These are phyloP conservation scores for Icerya purchasi DNA, from an alignment of 2,888 invertebrate species.

Conservation along the genomic window DNA sequence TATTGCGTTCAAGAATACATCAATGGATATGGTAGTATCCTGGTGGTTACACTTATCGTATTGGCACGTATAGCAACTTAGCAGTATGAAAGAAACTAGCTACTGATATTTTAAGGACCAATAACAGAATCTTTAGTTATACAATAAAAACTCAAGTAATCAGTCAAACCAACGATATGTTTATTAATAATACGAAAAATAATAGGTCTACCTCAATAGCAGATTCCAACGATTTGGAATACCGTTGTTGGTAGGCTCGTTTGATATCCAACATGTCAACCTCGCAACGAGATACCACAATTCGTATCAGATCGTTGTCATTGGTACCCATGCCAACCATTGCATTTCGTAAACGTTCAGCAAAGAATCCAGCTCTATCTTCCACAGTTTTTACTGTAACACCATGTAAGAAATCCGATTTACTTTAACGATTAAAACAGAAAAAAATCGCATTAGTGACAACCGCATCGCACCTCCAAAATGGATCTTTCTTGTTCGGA, in stretches of 20 bases:
- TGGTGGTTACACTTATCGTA: no score
- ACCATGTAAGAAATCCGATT: no score
- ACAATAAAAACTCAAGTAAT: not conserved
- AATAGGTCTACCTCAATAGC: conserved; percentile 39
- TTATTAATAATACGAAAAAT: not conserved
- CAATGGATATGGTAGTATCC: no score
- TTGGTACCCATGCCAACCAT: conserved; percentile 82
- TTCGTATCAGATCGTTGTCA: conserved; percentile 62
- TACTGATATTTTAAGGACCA: not conserved
- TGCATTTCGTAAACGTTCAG: conserved; percentile 60
- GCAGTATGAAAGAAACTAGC: no score
- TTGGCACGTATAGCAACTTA: no score
- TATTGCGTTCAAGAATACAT: no score
- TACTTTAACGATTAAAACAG: no score
- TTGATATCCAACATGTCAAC: conserved; percentile 71
- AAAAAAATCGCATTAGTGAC: no score
- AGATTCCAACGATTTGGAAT: conserved; percentile 52
- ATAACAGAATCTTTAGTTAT: not conserved
- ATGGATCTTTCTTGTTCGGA: no score
- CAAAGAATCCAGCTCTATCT: conserved; percentile 63
- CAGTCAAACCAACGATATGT: no score
- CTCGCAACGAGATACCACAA: conserved; percentile 63
- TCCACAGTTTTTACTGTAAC: conserved; percentile 59
- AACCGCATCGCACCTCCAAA: no score
- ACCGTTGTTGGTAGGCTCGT: conserved; percentile 47